Evolutionary conservation across 2,797 vertebrate genomes (phyloP), one percentile per base, ranked within the genome.

Genomic region (Sciaenops ocellatus): DNA sequence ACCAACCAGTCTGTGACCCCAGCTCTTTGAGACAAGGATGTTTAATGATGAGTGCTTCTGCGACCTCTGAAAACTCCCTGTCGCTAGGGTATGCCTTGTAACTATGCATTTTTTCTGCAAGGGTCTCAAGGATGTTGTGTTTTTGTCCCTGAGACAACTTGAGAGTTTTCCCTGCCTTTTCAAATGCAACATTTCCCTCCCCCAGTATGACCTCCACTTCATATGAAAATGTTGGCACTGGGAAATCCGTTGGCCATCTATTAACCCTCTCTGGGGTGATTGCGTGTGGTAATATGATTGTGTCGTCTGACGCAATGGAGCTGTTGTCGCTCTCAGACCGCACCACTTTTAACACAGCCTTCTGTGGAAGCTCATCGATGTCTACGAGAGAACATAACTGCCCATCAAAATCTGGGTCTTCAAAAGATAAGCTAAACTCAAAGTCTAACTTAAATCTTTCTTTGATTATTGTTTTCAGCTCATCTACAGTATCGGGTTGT

Each of bases 131-230:
- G 16, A 86, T 76, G 15, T 80, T 17, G 59, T 87, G 84, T 3
- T 86, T 89, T 74, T 85, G 83, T 5, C 70, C 82, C 76, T 18
- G 86, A 18, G 73, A 73, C 47, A 82, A 56, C 57, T 73, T 82
- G 0, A 78, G 1, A 47, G 28, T 68, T 48, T 69, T 83, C 42
- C 59, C 68, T 69, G 62, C 66, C 65, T 38, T 82, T 38, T 86
- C 66, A 72, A 16, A 78, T 50, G 17, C 16, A 30, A 18, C 11
- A 76, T 82, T 79, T 84, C 68, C 83, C 15, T 79, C 46, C 9
- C 30, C 5, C 8, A 74, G 51, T 63, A 73, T 11, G 12, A 69
- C 22, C 47, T 85, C 72, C 57, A 90, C 70, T 26, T 87, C 51
- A 3, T 69, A 69, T 5, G 72, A 86, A 76, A 89, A 87, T n/a